phyloP scores from a whole-genome alignment of 2,797 vertebrate genomes.

The Artibeus jamaicensis region DNA sequence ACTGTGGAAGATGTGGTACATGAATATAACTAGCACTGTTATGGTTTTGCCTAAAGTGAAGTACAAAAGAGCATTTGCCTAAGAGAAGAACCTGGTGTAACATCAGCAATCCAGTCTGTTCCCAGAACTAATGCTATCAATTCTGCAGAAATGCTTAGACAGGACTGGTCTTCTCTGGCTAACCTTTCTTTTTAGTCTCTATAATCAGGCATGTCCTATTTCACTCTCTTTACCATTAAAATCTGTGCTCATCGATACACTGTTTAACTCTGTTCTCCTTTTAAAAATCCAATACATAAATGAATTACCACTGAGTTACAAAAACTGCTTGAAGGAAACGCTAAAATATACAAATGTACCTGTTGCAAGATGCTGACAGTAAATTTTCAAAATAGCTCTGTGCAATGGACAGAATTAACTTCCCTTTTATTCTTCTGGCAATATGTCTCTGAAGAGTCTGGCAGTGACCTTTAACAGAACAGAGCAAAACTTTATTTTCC shows the following conservation, averaged over 20 bases:
- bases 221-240: slow-evolving; percentile 34
- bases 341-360: slow-evolving; percentile 53
- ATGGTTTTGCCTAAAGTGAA: background rate
- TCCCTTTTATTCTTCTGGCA: slow-evolving; percentile 56
- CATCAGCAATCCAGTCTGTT: background rate
- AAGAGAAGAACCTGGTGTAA: background rate
- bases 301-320: slow-evolving; percentile 19
- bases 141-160: background rate
- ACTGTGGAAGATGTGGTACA: background rate
- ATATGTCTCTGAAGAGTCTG: slow-evolving; percentile 47
- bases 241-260: background rate
- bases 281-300: slow-evolving; percentile 13
- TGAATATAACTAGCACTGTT: background rate
- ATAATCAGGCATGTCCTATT: background rate
- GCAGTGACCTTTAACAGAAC: slow-evolving; percentile 52
- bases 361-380: slow-evolving; percentile 35
- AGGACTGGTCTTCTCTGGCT: background rate
- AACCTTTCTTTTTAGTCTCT: slow-evolving; percentile 16
- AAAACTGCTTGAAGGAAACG: slow-evolving; percentile 49
- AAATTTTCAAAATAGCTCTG: slow-evolving; percentile 58
- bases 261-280: background rate
- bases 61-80: background rate
- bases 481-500: slow-evolving; percentile 65
- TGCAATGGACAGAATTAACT: slow-evolving; percentile 52
- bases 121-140: background rate